Conservation (phyloP, 2,113 vertebrate genomes). For the Ia io region DNA sequence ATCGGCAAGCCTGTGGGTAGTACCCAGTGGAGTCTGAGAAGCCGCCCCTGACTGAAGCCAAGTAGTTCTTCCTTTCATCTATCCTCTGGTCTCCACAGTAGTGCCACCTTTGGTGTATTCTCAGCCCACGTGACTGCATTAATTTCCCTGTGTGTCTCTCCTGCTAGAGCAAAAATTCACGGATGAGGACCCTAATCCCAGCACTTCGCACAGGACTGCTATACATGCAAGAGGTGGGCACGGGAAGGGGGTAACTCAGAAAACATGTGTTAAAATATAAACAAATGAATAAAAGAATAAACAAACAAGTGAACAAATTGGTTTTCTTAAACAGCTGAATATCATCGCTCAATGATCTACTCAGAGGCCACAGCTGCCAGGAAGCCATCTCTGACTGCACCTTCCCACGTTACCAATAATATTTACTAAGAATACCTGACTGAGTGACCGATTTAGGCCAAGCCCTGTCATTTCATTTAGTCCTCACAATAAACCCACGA, state of each 20-base stretch:
- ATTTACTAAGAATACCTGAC: not conserved
- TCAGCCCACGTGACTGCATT: accelerated
- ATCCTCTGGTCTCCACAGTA: not conserved
- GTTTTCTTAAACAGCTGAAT: not conserved
- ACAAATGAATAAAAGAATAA: not conserved
- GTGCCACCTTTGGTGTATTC: not conserved
- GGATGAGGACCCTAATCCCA: not conserved
- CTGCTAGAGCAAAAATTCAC: not conserved
- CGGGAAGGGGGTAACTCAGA: not conserved
- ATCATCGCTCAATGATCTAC: no score
- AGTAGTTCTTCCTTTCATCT: not conserved
- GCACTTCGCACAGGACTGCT: not conserved
- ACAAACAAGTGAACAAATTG: not conserved
- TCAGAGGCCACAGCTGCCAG: not conserved
- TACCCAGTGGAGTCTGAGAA: not conserved
- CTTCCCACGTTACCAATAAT: no score
- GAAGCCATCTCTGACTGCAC: not conserved
- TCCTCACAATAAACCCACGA: not conserved
- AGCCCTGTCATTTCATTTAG: not conserved
- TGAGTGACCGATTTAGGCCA: not conserved
- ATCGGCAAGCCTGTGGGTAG: not conserved
- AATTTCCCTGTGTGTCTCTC: not conserved
- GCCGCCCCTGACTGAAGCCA: not conserved
- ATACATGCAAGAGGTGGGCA: no score
- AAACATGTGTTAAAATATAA: not conserved